Conservation (phyloP, 2,888 invertebrate genomes). For the Monochamus alternatus region DNA sequence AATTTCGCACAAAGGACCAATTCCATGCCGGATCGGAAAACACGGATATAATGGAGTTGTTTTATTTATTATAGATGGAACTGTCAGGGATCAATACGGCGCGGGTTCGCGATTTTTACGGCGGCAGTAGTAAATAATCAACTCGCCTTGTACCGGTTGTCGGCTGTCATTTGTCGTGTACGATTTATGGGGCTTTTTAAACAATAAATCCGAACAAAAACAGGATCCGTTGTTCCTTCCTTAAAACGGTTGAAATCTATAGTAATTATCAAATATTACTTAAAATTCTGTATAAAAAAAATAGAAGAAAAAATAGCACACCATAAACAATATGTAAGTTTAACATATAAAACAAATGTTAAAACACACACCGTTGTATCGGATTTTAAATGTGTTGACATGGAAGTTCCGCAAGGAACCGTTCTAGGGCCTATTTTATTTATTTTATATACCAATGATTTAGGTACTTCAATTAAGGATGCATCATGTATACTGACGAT, state of each 20-base stretch:
- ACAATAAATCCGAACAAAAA: not conserved
- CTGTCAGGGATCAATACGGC: conserved; percentile 11
- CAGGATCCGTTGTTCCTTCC: not conserved
- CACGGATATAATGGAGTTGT: conserved; percentile 17
- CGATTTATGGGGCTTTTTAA: not conserved
- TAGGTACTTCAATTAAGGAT: no score
- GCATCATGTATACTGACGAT: no score
- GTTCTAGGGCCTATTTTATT: no score
- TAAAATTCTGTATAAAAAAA: no score
- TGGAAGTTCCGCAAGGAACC: no score
- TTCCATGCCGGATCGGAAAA: not conserved
- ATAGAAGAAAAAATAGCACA: no score
- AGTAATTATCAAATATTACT: not conserved
- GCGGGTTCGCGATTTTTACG: not conserved
- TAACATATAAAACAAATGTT: no score
- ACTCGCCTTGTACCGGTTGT: conserved; percentile 10
- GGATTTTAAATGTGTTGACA: no score
- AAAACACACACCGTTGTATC: no score
- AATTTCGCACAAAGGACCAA: conserved; percentile 5
- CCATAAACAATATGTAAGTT: no score
- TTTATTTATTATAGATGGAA: conserved; percentile 21
- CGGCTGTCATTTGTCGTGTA: not conserved
- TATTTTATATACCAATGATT: no score
- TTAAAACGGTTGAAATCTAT: not conserved
- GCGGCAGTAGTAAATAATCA: not conserved